These are phyloP conservation scores for Daktulosphaira vitifoliae DNA, from an alignment of 1,140 invertebrate genomes.

Conservation along the genomic window DNA sequence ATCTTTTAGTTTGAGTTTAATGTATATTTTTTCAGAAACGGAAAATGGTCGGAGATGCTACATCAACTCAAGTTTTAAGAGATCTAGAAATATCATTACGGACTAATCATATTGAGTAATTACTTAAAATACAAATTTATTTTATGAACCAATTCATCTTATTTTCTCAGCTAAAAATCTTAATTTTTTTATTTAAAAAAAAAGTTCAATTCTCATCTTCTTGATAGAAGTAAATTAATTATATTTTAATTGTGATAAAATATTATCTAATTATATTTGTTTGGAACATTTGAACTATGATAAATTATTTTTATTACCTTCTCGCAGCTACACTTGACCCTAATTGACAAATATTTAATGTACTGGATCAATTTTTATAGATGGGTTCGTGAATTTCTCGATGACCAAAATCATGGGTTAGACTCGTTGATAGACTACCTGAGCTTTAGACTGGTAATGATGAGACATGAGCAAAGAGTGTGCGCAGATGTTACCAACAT, in stretches of 20 bases:
- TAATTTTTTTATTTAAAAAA: too few relatives aligned
- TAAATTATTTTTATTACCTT: too few relatives aligned
- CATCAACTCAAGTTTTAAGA: slow-evolving; percentile 93
- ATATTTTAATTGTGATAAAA: too few relatives aligned
- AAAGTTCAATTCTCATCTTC: too few relatives aligned
- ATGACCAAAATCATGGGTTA: slow-evolving; percentile 89
- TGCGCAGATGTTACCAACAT: background rate
- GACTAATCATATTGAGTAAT: slow-evolving; percentile 98
- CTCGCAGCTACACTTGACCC: background rate
- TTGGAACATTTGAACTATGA: too few relatives aligned
- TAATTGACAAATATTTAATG: background rate
- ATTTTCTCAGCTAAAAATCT: too few relatives aligned
- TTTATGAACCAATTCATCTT: too few relatives aligned
- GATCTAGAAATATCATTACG: slow-evolving; percentile 97
- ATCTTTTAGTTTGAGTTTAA: too few relatives aligned
- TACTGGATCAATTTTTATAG: slow-evolving; percentile 48
- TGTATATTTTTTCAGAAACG: slow-evolving; percentile 88
- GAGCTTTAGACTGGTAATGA: slow-evolving; percentile 85
- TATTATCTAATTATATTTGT: too few relatives aligned
- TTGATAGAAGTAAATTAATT: too few relatives aligned
- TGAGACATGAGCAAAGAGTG: slow-evolving; percentile 67
- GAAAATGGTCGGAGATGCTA: slow-evolving; percentile 93
- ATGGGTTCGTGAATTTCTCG: slow-evolving; percentile 97
- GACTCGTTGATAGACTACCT: slow-evolving; percentile 96
- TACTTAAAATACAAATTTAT: too few relatives aligned